A percentile compares a stretch with the other conserved stretches of the same genome.
Evolutionary conservation across 2,113 vertebrate genomes (phyloP).

Genomic region (Sylvilagus bachmani): DNA sequence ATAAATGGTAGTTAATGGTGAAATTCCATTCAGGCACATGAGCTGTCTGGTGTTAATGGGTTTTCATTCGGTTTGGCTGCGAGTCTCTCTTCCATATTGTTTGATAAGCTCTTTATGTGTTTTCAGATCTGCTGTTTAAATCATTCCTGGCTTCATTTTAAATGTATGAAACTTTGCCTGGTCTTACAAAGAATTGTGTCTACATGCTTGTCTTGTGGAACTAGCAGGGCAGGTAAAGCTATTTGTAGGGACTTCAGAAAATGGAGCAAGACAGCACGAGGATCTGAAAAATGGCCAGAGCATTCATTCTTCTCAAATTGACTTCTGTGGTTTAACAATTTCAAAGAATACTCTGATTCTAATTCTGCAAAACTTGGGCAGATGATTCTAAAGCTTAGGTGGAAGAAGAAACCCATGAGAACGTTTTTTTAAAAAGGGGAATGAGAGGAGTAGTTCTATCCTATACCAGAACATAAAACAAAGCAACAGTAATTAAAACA

Average conservation of each 20-base stretch:
- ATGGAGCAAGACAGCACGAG: background rate
- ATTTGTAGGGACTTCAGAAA: slow-evolving; percentile 53
- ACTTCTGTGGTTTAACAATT: slow-evolving; percentile 35
- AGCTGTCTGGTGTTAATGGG: slow-evolving; percentile 88
- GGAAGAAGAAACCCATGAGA: slow-evolving; percentile 10
- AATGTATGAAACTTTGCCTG: slow-evolving; percentile 66
- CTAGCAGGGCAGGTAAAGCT: slow-evolving; percentile 49
- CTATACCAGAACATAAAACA: slow-evolving; percentile 2
- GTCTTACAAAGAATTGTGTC: slow-evolving; percentile 56
- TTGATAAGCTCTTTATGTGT: slow-evolving; percentile 79
- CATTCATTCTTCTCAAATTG: slow-evolving; percentile 54
- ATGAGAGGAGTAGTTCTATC: slow-evolving; percentile 29
- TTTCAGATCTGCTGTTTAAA: slow-evolving; percentile 70
- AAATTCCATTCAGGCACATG: slow-evolving; percentile 86
- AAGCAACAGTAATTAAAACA: slow-evolving; percentile 55
- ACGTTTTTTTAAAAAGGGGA: background rate
- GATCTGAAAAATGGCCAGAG: slow-evolving; percentile 34
- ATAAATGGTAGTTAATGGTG: slow-evolving; percentile 91
- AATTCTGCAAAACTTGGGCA: slow-evolving; percentile 11
- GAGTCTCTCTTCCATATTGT: slow-evolving; percentile 79
- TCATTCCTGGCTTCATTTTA: slow-evolving; percentile 58
- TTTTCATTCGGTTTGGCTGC: slow-evolving; percentile 87
- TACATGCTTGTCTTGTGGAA: slow-evolving; percentile 50
- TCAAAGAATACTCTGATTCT: slow-evolving; percentile 19
- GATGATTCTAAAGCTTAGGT: slow-evolving; percentile 19